Conservation (phyloP, 1,140 invertebrate species). For the Drosophila mojavensis region DNA sequence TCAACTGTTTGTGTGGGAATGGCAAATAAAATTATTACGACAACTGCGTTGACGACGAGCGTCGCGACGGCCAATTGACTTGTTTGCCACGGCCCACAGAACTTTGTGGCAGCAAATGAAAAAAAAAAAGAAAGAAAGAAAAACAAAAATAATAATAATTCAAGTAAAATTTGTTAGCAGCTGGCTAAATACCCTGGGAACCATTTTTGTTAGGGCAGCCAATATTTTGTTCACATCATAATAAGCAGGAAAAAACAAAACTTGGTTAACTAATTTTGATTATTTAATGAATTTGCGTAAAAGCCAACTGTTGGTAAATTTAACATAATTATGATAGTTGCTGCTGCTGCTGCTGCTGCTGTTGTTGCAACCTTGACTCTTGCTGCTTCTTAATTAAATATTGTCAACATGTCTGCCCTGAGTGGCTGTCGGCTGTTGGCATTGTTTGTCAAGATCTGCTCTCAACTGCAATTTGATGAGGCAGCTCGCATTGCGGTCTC, state of each 20-base stretch:
- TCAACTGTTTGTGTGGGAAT: constrained; percentile 61
- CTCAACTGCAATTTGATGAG: constrained; percentile 58
- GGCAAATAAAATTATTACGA: constrained; percentile 74
- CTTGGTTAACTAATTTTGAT: no score
- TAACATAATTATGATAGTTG: constrained; percentile 35
- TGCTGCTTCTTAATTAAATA: constrained; percentile 73
- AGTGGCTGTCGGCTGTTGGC: constrained; percentile 3
- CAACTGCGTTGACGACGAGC: constrained; percentile 36
- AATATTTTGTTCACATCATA: no score
- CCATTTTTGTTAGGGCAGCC: background rate
- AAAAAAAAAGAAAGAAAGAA: no score
- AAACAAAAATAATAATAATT: constrained; percentile 5
- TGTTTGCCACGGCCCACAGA: constrained; percentile 45
- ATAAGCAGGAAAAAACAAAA: no score
- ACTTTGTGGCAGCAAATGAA: constrained; percentile 16
- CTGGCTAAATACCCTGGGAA: constrained; percentile 1
- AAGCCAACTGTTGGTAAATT: constrained; percentile 1
- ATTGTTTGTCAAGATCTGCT: constrained; percentile 34
- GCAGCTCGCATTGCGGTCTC: constrained; percentile 28
- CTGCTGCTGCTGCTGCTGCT: background rate
- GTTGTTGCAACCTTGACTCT: constrained; percentile 28
- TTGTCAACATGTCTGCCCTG: constrained; percentile 61
- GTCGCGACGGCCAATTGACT: constrained; percentile 52
- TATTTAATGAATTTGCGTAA: background rate
- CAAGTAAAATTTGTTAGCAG: constrained; percentile 6